Evolutionary conservation across 2,888 invertebrate genomes (phyloP).

Genomic region (Cataglyphis livida): DNA sequence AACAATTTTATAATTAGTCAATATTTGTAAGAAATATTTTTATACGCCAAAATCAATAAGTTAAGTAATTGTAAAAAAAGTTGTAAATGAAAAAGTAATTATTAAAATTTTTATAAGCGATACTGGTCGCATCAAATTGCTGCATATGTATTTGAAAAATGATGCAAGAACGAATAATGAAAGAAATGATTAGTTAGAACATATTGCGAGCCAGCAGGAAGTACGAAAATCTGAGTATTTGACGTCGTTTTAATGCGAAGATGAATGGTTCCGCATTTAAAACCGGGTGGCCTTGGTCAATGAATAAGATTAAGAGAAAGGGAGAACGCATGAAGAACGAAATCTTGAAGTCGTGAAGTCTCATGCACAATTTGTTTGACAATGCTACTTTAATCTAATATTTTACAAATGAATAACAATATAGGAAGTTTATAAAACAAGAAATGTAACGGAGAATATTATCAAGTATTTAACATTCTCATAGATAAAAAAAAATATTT

Average conservation of each 20-base stretch:
- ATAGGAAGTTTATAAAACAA: conserved; percentile 1
- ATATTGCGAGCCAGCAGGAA: conserved; percentile 55
- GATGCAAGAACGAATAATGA: background rate
- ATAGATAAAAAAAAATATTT: background rate
- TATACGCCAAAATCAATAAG: background rate
- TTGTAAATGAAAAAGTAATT: background rate
- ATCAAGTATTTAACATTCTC: background rate
- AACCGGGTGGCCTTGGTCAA: conserved; percentile 67
- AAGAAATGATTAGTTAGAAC: background rate
- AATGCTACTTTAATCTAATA: conserved; percentile 1
- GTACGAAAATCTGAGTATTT: conserved; percentile 58
- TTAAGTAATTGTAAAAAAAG: background rate
- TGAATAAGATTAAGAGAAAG: conserved; percentile 50
- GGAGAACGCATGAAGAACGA: conserved; percentile 52
- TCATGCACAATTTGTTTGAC: background rate
- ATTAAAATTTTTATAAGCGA: background rate
- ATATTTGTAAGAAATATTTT: background rate
- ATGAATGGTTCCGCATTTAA: conserved; percentile 66
- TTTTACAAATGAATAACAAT: background rate
- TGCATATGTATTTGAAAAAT: conserved; percentile 11
- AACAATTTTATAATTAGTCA: background rate
- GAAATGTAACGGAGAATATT: background rate
- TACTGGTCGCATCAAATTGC: background rate
- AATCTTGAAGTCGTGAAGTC: conserved; percentile 38
- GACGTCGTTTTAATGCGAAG: conserved; percentile 36